Evolutionary conservation across 1,140 invertebrate species (phyloP), one percentile per base, ranked within the genome.

Genomic region (Lasioglossum albipes): DNA sequence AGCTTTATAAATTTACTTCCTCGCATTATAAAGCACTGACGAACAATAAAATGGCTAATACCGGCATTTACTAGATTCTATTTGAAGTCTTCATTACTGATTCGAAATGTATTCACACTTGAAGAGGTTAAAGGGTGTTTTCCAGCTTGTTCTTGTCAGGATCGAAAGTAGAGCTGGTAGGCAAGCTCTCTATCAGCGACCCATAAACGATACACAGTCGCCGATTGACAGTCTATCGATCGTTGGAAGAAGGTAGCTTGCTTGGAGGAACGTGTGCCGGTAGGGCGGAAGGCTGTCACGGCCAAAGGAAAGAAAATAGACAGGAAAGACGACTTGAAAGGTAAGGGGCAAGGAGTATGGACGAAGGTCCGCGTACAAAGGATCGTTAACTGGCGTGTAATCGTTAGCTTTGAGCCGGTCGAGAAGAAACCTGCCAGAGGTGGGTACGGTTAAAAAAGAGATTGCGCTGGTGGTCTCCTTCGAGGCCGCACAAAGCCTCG

Each of bases 371-470:
- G 75, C 52, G 75, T 67, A 65, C 79, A 62, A 81, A 54, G 73
- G 84, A 88, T 88, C 85, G 84, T 87, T 88, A 88, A 88, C 87
- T 80, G 73, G 74, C 84, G 81, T 86, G 78, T 86, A 88, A 88
- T 87, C 84, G 84, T 88, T 88, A 87, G 87, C 87, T 88, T 88
- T 88, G 87, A 87, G 73, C 59, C 66, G 84, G 36, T 49, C 66
- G 79, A 54, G 52, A 54, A 87, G 77, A 78, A 84, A 71, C 70
- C 70, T 41, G 67, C 36, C 45, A 65, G 66, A 73, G 74, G 71
- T 65, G 72, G 45, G 22, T 20, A n/a, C 57, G 57, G 57, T 52
- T 42, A 41, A 83, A 79, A 80, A 79, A 79, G 52, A 80, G 77
- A 82, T 67, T 81, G 57, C 75, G 52, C 27, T 45, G 54, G 54